Evolutionary conservation across 2,797 vertebrate species (phyloP), one percentile per base, ranked within the genome.

Genomic region (Nyctibius grandis): DNA sequence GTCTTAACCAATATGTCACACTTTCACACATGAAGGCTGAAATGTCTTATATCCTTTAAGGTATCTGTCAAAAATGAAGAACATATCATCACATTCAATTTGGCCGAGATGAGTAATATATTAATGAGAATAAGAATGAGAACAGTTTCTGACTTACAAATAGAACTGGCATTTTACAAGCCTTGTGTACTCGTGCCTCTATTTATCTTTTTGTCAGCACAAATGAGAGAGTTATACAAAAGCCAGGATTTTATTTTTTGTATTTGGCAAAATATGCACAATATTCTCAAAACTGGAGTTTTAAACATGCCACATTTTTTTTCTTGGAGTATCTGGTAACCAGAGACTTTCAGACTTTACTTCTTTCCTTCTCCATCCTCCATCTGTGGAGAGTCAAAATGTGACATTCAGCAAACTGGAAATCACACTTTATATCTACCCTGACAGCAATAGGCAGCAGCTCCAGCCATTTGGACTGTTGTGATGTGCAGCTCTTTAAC

Each of bases 1-100:
- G 95, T 96, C 97, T 97, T 95, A 97, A 97, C 97, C 98, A 98
- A 97, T 97, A 98, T 98, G 98, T 97, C 97, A 96, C 80, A 91
- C 89, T 97, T 98, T 97, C 96, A 97, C 96, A 98, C 91, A 72
- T 36, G 59, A 97, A 97, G 93, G 73, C 95, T 97, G 93, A 95
- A 96, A 97, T 83, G 80, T 57, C 93, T 95, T 91, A 88, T 75
- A 96, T 96, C 94, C 96, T 97, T 95, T 64, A 91, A 97, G 96
- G 91, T 96, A 96, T 97, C 96, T 97, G 97, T 97, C 97, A 97
- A 70, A 95, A 93, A 95, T 88, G 97, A 96, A 91, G 93, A 97
- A 97, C 60, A 15, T 84, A 97, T 96, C 85, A 97, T 96, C 85
- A 33, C 86, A 91, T 97, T 95, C 95, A 97, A 89, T 97, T 97